Evolutionary conservation across 2,888 invertebrate species (phyloP).

Genomic region (Drosophila antonietae): DNA sequence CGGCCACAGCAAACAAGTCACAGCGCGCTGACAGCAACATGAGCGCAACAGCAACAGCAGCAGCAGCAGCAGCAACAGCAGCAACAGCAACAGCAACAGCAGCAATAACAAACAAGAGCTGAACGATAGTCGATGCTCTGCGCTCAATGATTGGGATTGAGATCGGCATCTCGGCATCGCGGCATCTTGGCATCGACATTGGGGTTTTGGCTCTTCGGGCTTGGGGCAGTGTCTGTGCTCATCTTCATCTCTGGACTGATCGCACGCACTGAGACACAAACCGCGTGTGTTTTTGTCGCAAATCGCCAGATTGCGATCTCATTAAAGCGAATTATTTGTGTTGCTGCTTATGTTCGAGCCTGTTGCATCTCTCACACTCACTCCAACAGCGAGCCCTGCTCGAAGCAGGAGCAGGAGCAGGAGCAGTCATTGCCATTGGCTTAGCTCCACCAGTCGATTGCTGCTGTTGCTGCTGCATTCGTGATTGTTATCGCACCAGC

Average conservation of each 20-base stretch:
- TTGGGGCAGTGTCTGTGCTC: slow-evolving; percentile 47
- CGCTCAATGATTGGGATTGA: slow-evolving; percentile 66
- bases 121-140: slow-evolving; percentile 60
- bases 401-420: slow-evolving; percentile 21
- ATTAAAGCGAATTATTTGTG: slow-evolving; percentile 83
- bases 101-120: slow-evolving; percentile 51
- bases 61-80: slow-evolving; percentile 45
- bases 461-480: slow-evolving; percentile 44
- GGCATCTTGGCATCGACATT: slow-evolving; percentile 37
- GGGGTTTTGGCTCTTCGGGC: neutral
- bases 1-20: slow-evolving; percentile 67
- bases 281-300: slow-evolving; percentile 77
- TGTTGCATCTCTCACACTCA: slow-evolving; percentile 70
- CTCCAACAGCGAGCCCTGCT: slow-evolving; percentile 25
- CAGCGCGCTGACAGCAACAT: slow-evolving; percentile 76
- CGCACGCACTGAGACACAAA: slow-evolving; percentile 63
- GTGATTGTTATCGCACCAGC: neutral
- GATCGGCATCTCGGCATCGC: slow-evolving; percentile 57
- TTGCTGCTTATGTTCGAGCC: slow-evolving; percentile 80
- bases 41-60: slow-evolving; percentile 69
- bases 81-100: slow-evolving; percentile 39
- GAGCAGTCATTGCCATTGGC: slow-evolving; percentile 48
- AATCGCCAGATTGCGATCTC: slow-evolving; percentile 82
- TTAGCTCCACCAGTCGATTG: slow-evolving; percentile 45
- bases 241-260: slow-evolving; percentile 67